A percentile compares a stretch with the other conserved stretches of the same genome.
These are phyloP conservation scores for Tetrao urogallus DNA, from an alignment of 2,113 vertebrate species.

Conservation along the genomic window DNA sequence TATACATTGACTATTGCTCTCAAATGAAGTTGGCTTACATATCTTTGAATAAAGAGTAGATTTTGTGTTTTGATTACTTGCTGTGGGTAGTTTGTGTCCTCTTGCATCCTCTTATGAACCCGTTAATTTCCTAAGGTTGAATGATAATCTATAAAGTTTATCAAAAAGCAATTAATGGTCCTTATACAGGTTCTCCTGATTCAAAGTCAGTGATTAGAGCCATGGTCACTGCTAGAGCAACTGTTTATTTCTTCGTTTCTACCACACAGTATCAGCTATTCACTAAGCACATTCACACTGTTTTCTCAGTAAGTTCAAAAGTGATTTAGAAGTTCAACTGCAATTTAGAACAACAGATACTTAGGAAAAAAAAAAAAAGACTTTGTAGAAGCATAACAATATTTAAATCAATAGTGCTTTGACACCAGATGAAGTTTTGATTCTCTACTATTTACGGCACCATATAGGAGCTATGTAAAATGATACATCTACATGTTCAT, in stretches of 20 bases:
- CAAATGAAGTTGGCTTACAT: neutral
- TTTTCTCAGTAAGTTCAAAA: neutral
- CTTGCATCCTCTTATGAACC: neutral
- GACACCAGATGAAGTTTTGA: neutral
- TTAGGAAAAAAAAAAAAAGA: neutral
- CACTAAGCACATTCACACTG: neutral
- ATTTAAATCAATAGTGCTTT: neutral
- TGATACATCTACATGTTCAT: neutral
- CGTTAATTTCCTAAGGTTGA: neutral
- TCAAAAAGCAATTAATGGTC: neutral
- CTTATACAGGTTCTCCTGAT: neutral
- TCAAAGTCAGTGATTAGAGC: neutral
- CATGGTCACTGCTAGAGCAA: neutral
- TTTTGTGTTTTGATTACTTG: neutral
- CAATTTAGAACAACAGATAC: neutral
- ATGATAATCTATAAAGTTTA: neutral
- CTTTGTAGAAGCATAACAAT: neutral
- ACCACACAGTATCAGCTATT: neutral
- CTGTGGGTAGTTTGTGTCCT: neutral
- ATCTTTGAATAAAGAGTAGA: neutral
- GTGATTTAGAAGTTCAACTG: neutral
- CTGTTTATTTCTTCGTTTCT: neutral
- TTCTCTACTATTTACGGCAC: neutral
- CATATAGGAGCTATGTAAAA: neutral
- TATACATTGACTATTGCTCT: neutral